Percentiles rank a stretch among this genome's conserved stretches.
phyloP scores from a whole-genome alignment of 2,888 invertebrate genomes.

The Lithophane semibrunnea region DNA sequence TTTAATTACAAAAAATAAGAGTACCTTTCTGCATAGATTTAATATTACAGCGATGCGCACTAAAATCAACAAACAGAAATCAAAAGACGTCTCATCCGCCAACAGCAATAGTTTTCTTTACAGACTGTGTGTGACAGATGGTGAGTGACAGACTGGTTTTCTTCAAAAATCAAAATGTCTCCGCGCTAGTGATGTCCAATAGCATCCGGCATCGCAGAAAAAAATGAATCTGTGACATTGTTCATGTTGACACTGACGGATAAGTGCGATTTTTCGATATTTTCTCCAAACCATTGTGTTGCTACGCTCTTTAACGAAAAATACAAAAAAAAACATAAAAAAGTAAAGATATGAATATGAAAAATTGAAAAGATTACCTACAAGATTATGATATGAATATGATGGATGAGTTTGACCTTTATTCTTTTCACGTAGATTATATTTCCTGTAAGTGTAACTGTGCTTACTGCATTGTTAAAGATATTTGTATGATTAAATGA shows the following conservation, averaged over 20 bases:
- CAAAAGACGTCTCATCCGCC: neutral
- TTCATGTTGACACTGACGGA: slow-evolving; percentile 18
- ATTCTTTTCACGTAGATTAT: neutral
- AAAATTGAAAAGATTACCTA: neutral
- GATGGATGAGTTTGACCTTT: neutral
- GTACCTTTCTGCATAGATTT: slow-evolving; percentile 34
- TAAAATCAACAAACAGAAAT: slow-evolving; percentile 18
- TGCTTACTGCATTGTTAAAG: neutral
- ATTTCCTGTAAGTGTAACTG: neutral
- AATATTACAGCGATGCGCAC: slow-evolving; percentile 1
- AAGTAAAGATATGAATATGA: slow-evolving; percentile 8
- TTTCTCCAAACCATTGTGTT: neutral
- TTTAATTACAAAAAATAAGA: neutral
- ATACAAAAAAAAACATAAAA: neutral
- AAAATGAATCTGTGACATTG: neutral
- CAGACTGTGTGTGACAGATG: too few species aligned
- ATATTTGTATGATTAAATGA: neutral
- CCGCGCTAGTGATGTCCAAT: slow-evolving; percentile 20
- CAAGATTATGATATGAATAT: neutral
- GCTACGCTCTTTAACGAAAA: neutral
- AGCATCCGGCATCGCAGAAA: neutral
- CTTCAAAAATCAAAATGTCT: slow-evolving; percentile 30
- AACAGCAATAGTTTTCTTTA: neutral
- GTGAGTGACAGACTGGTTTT: neutral
- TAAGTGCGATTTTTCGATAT: neutral